Evolutionary conservation across 2,113 vertebrate genomes (phyloP).

Genomic region (Spea multiplicata): DNA sequence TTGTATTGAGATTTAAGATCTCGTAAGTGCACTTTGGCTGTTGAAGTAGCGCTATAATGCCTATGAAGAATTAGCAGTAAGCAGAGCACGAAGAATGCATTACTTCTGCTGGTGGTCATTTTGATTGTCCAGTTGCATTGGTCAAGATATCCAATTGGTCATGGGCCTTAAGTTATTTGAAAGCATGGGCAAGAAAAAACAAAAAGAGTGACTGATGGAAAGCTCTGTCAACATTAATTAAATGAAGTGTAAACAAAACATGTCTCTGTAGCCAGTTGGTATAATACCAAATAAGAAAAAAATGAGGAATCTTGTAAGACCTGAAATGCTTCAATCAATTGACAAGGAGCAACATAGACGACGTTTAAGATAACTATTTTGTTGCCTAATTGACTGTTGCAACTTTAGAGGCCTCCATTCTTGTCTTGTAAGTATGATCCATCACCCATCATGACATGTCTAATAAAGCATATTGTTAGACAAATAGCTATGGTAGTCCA

Average conservation of each 20-base stretch:
- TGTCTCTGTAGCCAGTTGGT: constrained; percentile 50
- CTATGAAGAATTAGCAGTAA: constrained; percentile 34
- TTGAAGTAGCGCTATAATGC: constrained; percentile 35
- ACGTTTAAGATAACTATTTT: constrained; percentile 48
- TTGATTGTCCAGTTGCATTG: constrained; percentile 51
- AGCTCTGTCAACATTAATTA: constrained; percentile 54
- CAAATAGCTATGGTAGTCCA: constrained; percentile 18
- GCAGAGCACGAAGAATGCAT: constrained; percentile 47
- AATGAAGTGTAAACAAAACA: constrained; percentile 58
- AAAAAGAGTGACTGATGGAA: constrained; percentile 42
- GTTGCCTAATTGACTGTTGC: constrained; percentile 35
- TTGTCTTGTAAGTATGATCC: constrained; percentile 1
- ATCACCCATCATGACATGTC: not conserved
- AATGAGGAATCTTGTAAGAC: constrained; percentile 48
- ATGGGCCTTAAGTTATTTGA: constrained; percentile 51
- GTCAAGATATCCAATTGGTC: constrained; percentile 50
- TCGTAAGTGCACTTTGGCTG: constrained; percentile 49
- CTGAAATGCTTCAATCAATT: constrained; percentile 11
- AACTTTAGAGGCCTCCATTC: constrained; percentile 31
- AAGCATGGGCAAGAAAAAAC: constrained; percentile 56
- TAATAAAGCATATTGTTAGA: constrained; percentile 21
- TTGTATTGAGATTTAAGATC: constrained; percentile 46
- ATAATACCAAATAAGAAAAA: constrained; percentile 28
- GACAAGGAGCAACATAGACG: constrained; percentile 20
- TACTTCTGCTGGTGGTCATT: constrained; percentile 52